phyloP scores from a whole-genome alignment of 2,888 invertebrate genomes.

The Seira sanloemensis region DNA sequence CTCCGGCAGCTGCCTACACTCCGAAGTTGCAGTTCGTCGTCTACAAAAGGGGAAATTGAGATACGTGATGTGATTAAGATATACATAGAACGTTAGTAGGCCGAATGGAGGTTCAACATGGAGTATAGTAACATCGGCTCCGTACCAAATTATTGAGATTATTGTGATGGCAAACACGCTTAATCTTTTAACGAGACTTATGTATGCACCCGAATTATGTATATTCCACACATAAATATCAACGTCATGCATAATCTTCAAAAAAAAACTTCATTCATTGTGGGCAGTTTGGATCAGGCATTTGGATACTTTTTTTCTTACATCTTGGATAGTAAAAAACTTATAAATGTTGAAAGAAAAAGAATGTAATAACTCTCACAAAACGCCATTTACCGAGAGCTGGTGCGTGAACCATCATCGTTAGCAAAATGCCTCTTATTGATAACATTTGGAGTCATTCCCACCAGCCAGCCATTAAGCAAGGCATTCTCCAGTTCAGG shows the following conservation, averaged over 20 bases:
- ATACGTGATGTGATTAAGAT: too few relatives aligned
- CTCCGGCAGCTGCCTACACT: slow-evolving; percentile 42
- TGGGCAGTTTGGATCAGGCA: not conserved
- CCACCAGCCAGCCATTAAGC: not conserved
- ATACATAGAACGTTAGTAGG: too few relatives aligned
- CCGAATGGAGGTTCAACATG: too few relatives aligned
- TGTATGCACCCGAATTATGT: not conserved
- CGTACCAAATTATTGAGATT: not conserved
- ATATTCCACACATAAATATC: not conserved
- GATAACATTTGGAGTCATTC: not conserved
- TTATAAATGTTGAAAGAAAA: not conserved
- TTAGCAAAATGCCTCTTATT: not conserved
- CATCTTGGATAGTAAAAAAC: not conserved
- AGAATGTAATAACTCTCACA: too few relatives aligned
- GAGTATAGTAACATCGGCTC: not conserved
- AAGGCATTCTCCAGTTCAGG: not conserved
- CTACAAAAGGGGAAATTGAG: slow-evolving; percentile 19
- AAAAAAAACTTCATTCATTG: not conserved
- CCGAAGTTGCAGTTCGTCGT: slow-evolving; percentile 52
- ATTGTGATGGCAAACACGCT: not conserved
- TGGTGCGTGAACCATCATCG: not conserved
- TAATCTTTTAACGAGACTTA: not conserved
- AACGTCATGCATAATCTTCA: not conserved
- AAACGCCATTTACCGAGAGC: too few relatives aligned
- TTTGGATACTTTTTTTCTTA: not conserved